Percentiles rank a stretch among this genome's conserved stretches.
These are phyloP conservation scores for Cichladusa arquata DNA, from an alignment of 2,113 vertebrate genomes.

Conservation along the genomic window DNA sequence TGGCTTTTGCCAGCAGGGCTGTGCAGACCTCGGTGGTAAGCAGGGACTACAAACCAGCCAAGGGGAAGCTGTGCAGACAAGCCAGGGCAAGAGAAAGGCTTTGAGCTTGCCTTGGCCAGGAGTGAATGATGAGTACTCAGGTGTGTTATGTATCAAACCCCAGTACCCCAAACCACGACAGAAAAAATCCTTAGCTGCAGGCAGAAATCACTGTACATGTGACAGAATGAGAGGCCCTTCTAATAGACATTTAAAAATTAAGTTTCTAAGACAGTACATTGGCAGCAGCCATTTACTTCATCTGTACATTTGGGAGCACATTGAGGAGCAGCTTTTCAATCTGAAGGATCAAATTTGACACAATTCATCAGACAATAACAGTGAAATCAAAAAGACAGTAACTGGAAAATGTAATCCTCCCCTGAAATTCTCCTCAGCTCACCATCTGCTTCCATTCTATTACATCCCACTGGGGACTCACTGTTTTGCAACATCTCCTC, in stretches of 20 bases:
- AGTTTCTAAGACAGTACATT: background rate
- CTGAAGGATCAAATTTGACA: constrained; percentile 61
- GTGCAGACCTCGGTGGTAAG: background rate
- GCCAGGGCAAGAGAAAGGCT: background rate
- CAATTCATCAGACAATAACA: constrained; percentile 63
- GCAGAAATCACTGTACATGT: background rate
- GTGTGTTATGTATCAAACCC: background rate
- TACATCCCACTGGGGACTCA: constrained; percentile 47
- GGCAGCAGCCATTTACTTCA: constrained; percentile 37
- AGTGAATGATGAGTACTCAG: background rate
- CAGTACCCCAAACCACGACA: background rate
- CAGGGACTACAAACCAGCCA: background rate
- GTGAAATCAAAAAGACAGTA: constrained; percentile 64
- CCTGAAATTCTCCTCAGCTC: constrained; percentile 53
- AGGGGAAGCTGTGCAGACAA: background rate
- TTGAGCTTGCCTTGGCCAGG: background rate
- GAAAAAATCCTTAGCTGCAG: background rate
- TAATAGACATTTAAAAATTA: constrained; percentile 36
- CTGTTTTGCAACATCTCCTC: constrained; percentile 31
- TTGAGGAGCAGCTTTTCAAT: constrained; percentile 48
- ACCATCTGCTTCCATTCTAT: constrained; percentile 58
- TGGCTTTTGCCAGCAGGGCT: background rate
- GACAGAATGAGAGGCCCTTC: background rate
- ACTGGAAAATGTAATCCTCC: constrained; percentile 61
- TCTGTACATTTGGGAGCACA: constrained; percentile 36